Evolutionary conservation across 2,797 vertebrate species (phyloP).

Genomic region (Tauraco hartlaubi): DNA sequence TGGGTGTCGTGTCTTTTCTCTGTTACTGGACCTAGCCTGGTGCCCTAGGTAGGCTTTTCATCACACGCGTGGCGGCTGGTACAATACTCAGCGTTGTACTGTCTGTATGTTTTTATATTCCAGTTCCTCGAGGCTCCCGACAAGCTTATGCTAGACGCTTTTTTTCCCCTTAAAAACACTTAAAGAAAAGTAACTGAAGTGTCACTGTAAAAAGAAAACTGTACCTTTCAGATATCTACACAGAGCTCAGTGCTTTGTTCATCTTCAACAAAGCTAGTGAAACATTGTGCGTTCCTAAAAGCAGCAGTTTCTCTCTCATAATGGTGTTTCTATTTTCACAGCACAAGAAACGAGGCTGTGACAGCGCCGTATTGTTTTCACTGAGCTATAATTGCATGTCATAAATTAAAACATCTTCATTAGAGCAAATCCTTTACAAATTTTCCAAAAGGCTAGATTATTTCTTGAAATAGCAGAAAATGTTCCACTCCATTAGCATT

Average conservation of each 20-base stretch:
- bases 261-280: slow-evolving; percentile 36
- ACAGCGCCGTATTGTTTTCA: slow-evolving; percentile 57
- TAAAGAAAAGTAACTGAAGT: slow-evolving; percentile 55
- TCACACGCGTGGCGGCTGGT: background rate
- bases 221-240: slow-evolving; percentile 56
- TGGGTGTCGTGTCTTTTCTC: slow-evolving; percentile 31
- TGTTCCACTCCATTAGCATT: slow-evolving; percentile 63
- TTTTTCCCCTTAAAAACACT: slow-evolving; percentile 3
- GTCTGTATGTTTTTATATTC: slow-evolving; percentile 25
- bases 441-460: slow-evolving; percentile 58
- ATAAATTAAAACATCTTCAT: slow-evolving; percentile 69
- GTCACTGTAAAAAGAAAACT: slow-evolving; percentile 63
- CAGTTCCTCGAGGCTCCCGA: background rate
- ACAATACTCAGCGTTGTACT: background rate
- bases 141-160: slow-evolving; percentile 13
- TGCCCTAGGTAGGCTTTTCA: slow-evolving; percentile 33
- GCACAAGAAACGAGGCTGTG: slow-evolving; percentile 28
- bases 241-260: slow-evolving; percentile 61
- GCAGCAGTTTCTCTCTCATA: slow-evolving; percentile 19
- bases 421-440: slow-evolving; percentile 39
- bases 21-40: background rate
- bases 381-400: slow-evolving; percentile 51
- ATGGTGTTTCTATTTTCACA: slow-evolving; percentile 51
- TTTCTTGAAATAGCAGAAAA: slow-evolving; percentile 68
- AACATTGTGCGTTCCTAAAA: slow-evolving; percentile 54